Conservation (phyloP, 2,113 vertebrate species). For the Prunella himalayana region DNA sequence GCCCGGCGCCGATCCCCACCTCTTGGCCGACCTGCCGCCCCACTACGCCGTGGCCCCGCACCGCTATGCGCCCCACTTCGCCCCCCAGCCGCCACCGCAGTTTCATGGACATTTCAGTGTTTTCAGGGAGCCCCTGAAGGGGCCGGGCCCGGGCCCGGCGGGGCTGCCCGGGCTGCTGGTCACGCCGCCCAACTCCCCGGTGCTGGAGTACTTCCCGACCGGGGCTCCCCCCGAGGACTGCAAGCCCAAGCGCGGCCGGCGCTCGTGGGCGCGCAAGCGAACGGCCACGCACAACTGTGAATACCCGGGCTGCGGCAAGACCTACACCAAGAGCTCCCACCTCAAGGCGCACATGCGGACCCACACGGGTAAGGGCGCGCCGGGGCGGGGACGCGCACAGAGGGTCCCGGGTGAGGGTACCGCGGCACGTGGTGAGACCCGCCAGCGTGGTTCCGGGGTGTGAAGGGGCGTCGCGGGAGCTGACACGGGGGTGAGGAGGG, state of each 20-base stretch:
- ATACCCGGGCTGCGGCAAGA: constrained; percentile 89
- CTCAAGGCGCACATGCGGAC: constrained; percentile 92
- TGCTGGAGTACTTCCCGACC: constrained; percentile 81
- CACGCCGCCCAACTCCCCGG: constrained; percentile 86
- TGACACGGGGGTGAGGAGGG: accelerated
- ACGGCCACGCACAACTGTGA: constrained; percentile 91
- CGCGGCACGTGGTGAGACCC: background rate
- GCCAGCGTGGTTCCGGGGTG: too few species aligned
- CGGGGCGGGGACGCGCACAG: background rate
- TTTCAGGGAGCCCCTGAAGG: constrained; percentile 74
- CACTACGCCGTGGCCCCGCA: constrained; percentile 66
- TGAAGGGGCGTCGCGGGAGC: background rate
- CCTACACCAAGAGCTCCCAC: constrained; percentile 91
- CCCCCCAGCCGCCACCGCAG: constrained; percentile 62
- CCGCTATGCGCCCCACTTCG: constrained; percentile 74
- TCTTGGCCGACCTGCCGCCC: constrained; percentile 63
- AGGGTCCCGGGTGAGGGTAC: background rate
- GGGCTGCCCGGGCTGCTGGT: constrained; percentile 79
- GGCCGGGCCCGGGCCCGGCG: constrained; percentile 60
- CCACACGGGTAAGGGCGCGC: constrained; percentile 80
- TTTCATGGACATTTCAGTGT: constrained; percentile 82
- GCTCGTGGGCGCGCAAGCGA: constrained; percentile 86
- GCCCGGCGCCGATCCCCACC: constrained; percentile 63
- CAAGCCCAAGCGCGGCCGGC: constrained; percentile 84
- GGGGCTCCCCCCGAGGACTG: constrained; percentile 70